Conservation (phyloP, 2,888 invertebrate genomes). For the Ypsolopha scabrella region DNA sequence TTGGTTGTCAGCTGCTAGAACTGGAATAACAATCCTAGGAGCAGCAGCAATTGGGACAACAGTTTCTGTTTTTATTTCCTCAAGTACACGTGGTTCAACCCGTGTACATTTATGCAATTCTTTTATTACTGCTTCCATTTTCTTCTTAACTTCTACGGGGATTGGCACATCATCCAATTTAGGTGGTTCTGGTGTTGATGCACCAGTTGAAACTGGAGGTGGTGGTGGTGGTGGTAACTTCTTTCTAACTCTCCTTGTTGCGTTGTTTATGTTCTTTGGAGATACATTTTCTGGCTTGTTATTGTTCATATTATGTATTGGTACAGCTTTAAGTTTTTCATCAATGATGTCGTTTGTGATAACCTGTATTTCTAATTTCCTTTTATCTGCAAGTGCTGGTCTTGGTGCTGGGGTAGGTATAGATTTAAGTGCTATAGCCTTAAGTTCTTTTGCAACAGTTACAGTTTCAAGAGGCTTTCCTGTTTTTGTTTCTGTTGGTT, state of each 20-base stretch:
- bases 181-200: slow-evolving; percentile 15
- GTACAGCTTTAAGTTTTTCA: not conserved
- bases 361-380: slow-evolving; percentile 4
- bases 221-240: slow-evolving; percentile 60
- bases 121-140: slow-evolving; percentile 73
- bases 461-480: too few relatives aligned
- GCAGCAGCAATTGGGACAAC: slow-evolving; percentile 25
- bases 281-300: not conserved
- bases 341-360: not conserved
- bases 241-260: slow-evolving; percentile 45
- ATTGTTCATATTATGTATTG: not conserved
- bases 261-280: slow-evolving; percentile 23
- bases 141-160: slow-evolving; percentile 66
- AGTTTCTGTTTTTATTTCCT: slow-evolving; percentile 36
- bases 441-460: too few relatives aligned
- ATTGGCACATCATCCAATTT: slow-evolving; percentile 26
- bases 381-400: not conserved
- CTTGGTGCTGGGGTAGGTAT: not conserved
- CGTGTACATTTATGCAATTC: slow-evolving; percentile 60
- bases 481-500: too few relatives aligned
- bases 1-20: slow-evolving; percentile 50
- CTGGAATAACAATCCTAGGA: slow-evolving; percentile 58
- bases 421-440: too few relatives aligned
- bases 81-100: slow-evolving; percentile 36
- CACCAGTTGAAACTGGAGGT: slow-evolving; percentile 26